A percentile compares a stretch with the other conserved stretches of the same genome.
These are phyloP conservation scores for Stegana nigrithorax DNA, from an alignment of 2,888 invertebrate species.

Conservation along the genomic window DNA sequence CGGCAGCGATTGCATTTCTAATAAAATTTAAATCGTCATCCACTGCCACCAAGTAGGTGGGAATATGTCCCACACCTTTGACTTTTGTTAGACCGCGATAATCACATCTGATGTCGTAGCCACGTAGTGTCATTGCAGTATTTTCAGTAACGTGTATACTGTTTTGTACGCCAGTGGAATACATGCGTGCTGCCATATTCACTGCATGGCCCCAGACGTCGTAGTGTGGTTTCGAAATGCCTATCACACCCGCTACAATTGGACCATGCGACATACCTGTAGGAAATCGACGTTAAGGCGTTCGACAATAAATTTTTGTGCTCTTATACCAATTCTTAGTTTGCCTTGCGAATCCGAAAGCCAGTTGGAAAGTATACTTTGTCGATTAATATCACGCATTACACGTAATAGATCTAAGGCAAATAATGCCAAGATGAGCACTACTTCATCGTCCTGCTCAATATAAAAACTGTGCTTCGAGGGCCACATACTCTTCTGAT, in stretches of 20 bases:
- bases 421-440: constrained; percentile 77
- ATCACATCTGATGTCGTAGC: constrained; percentile 77
- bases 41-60: constrained; percentile 26
- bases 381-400: constrained; percentile 67
- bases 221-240: constrained; percentile 92
- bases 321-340: background rate
- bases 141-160: constrained; percentile 83
- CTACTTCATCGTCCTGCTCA: constrained; percentile 63
- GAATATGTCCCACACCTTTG: constrained; percentile 73
- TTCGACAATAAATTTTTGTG: background rate
- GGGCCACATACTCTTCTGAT: background rate
- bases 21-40: constrained; percentile 17
- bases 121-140: constrained; percentile 77
- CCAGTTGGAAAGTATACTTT: no score
- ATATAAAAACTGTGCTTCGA: background rate
- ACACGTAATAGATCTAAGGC: constrained; percentile 79
- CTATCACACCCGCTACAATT: constrained; percentile 94
- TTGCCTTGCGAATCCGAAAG: background rate
- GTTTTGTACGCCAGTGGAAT: constrained; percentile 86
- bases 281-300: constrained; percentile 36
- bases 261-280: constrained; percentile 89
- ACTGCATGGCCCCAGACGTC: constrained; percentile 98
- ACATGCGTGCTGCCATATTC: constrained; percentile 97
- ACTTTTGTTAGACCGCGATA: constrained; percentile 78
- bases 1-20: no score